These are phyloP conservation scores for Drosophila dives DNA, from an alignment of 2,888 invertebrate species.

Conservation along the genomic window DNA sequence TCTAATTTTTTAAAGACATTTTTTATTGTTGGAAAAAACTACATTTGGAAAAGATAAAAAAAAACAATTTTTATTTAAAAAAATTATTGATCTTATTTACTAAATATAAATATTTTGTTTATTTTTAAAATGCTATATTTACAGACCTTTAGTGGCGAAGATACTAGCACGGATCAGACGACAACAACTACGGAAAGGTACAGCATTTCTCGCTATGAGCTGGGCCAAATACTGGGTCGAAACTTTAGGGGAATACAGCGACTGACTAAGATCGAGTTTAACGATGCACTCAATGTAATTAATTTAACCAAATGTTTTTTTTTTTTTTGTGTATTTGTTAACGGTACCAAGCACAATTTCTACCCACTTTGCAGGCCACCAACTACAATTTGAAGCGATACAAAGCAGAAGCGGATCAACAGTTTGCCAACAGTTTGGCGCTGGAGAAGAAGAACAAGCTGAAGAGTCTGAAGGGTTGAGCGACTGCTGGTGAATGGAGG, in stretches of 20 bases:
- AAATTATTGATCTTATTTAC: not conserved
- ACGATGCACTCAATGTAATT: constrained; percentile 83
- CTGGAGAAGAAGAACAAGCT: constrained; percentile 78
- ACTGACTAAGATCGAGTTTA: constrained; percentile 80
- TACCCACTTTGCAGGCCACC: constrained; percentile 74
- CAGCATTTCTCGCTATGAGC: constrained; percentile 82
- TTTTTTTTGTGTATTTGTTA: not conserved
- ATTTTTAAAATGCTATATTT: not conserved
- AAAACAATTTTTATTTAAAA: not conserved
- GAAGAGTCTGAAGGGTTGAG: constrained; percentile 70
- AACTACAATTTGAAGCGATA: constrained; percentile 83
- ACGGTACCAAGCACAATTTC: not conserved
- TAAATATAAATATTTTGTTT: not conserved
- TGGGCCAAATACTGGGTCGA: constrained; percentile 83
- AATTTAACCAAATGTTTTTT: no score
- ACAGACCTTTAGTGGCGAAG: constrained; percentile 44
- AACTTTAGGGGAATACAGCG: constrained; percentile 84
- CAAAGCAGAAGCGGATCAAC: constrained; percentile 80
- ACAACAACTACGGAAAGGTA: constrained; percentile 82
- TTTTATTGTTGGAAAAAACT: no score
- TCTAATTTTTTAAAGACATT: no score
- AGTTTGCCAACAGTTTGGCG: constrained; percentile 81
- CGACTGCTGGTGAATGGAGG: no score
- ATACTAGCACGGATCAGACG: constrained; percentile 53
- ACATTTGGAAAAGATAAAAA: no score